Evolutionary conservation across 2,888 invertebrate species (phyloP), one percentile per base, ranked within the genome.

Genomic region (Gastrophysa polygoni): DNA sequence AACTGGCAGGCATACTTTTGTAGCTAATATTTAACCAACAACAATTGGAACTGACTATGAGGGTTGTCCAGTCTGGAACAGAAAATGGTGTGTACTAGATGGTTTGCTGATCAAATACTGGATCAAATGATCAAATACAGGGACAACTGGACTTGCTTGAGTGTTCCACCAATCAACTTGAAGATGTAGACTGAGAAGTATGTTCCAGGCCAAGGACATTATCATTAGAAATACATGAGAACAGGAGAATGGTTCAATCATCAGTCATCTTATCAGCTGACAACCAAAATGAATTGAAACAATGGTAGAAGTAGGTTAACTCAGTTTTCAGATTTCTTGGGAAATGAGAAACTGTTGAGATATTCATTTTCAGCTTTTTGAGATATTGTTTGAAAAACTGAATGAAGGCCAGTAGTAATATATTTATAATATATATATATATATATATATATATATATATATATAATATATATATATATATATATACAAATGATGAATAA

Each of bases 1-100:
- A 58, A 29, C 49, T 58, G 5, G 21, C 48, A 11, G 29, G 1
- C 10, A 2, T 32, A n/a, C n/a, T n/a, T 57, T 65, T 11, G 44
- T 6, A 1, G 62, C 55, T 28, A 54, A 59, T 2, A 28, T 62
- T 8, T 24, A 57, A 38, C 57, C 50, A 8, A 21, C 32, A 32
- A 65, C 59, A 7, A 17, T 65, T 5, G 61, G 61, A 0, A 8
- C 38, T 2, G 62, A 62, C 10, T 43, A 29, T 10, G 59, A 57
- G 17, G 56, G 59, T 5, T 24, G 47, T 29, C 49, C 59, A 7
- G n/a, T 65, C 44, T 67, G 67, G 65, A 65, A 55, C 21, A 49
- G 57, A 43, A 52, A 58, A 29, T 67, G 67, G 67, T 67, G 67
- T 17, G 28, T 43, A 6, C 48, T 67, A 16, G 52, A 67, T 17